Percentiles rank a stretch among this genome's conserved stretches.
Evolutionary conservation across 2,113 vertebrate species (phyloP).

Genomic region (Atlantisia rogersi): DNA sequence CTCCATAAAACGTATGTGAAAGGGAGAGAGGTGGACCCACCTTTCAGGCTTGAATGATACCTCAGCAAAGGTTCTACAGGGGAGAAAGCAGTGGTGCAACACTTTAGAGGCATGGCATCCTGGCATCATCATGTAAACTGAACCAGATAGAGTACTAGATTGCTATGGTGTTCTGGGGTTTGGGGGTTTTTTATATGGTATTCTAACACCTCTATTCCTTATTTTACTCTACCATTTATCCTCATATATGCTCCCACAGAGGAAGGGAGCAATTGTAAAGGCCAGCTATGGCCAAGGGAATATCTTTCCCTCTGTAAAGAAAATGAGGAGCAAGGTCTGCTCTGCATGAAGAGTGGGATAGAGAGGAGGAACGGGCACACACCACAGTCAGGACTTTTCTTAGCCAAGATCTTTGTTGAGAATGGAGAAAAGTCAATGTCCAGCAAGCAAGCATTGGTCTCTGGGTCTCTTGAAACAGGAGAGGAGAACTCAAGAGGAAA

Average conservation of each 20-base stretch:
- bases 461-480: neutral
- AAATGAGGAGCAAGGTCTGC: neutral
- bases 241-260: neutral
- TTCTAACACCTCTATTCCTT: neutral
- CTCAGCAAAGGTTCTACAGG: neutral
- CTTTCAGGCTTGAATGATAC: neutral
- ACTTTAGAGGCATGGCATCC: neutral
- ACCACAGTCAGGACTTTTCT: neutral
- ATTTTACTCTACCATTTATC: neutral
- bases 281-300: neutral
- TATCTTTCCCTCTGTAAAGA: neutral
- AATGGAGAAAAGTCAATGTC: neutral
- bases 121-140: neutral
- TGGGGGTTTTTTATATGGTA: neutral
- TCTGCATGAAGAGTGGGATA: neutral
- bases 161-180: neutral
- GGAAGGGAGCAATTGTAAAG: neutral
- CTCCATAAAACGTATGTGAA: neutral
- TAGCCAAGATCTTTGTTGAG: neutral
- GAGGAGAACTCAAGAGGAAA: neutral
- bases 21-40: neutral
- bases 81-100: neutral
- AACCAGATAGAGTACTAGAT: neutral
- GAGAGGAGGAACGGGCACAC: neutral
- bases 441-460: neutral